Evolutionary conservation across 2,888 invertebrate species (phyloP), one percentile per base, ranked within the genome.

Genomic region (Athalia circularis): DNA sequence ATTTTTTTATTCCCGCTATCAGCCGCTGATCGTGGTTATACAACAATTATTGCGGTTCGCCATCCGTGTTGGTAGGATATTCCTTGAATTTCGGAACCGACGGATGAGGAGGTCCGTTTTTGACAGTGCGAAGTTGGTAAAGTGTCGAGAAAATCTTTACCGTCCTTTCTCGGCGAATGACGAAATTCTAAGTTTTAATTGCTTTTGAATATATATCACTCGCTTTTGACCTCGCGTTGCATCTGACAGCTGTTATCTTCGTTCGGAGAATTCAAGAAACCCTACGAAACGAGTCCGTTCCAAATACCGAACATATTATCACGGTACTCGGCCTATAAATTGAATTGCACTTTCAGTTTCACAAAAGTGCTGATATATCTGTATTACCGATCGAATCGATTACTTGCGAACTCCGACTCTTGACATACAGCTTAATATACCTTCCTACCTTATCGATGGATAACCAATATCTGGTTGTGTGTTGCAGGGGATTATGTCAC

Each of bases 401-500:
- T 52, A 47, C 57, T 47, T 0, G 4, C 57, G 72, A 59, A 68
- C 59, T 47, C 57, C 59, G 70, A 70, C 70, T 70, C 57, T 47
- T 70, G 70, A 15, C 57, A 57, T 54, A 57, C 61, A 13, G n/a
- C 9, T 43, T 72, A 15, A 3, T n/a, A 45, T 9, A 57, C 13
- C 29, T 29, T 29, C 29, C 29, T 29, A 13, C 13, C 1, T 47
- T 67, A 68, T 72, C 57, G 59, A 72, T 59, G 47, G 72, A 72
- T 72, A 72, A 64, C 48, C 64, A 43, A 75, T 62, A 15, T 75
- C 50, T 50, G 15, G 43, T 48, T 48, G 48, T 29, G 29, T 29
- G 29, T 29, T 29, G 29, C 29, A 29, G 29, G 61, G 9, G 48
- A 15, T 75, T 75, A 75, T 75, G 75, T 75, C 75, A 75, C 75